Base-by-base conservation (phyloP, 2,797 vertebrate species). In the Sciurus vulgaris region DNA sequence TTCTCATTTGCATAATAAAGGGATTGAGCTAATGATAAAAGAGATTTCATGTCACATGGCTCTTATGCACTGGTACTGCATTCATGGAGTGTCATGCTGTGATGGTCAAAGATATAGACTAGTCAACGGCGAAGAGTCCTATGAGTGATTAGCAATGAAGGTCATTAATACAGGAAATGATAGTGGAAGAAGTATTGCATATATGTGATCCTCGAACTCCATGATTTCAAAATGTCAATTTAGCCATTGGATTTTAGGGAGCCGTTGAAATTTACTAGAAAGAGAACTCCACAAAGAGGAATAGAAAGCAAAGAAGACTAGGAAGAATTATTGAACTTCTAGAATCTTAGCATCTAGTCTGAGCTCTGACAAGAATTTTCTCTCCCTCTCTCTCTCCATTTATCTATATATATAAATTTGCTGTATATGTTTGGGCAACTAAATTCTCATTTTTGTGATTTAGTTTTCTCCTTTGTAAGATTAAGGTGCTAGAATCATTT, bases 181-280 rank as follows among this genome's bases (percentile, higher is more conserved):
- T 26, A 17, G 0, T 24, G 26, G 20, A 73, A 44, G 2, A 77
- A n/a, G 6, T 14, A 15, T 2, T 26, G 54, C 44, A 35, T 38
- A 51, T 15, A 41, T 74, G 11, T 30, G 63, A 83, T 54, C 14
- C 72, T 35, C 5, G 3, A 91, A 61, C 8, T 33, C 18, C 7
- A 11, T 13, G 30, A 65, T 49, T 86, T 35, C 44, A 63, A 56
- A 85, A 91, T 33, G 8, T 93, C 38, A 33, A 44, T 13, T 35
- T 28, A 85, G 35, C 17, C 82, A 13, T 3, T 79, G 12, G 18
- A 51, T 69, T 86, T 93, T 81, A 95, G 86, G 41, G 94, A 93
- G 49, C 8, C 56, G 28, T 35, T 67, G 22, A 83, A 38, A 8
- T 91, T 76, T 63, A 90, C 74, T 81, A 41, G 38, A 78, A 70